Base-by-base conservation (phyloP, 2,888 invertebrate genomes). In the Scelioninae gen. 2 region DNA sequence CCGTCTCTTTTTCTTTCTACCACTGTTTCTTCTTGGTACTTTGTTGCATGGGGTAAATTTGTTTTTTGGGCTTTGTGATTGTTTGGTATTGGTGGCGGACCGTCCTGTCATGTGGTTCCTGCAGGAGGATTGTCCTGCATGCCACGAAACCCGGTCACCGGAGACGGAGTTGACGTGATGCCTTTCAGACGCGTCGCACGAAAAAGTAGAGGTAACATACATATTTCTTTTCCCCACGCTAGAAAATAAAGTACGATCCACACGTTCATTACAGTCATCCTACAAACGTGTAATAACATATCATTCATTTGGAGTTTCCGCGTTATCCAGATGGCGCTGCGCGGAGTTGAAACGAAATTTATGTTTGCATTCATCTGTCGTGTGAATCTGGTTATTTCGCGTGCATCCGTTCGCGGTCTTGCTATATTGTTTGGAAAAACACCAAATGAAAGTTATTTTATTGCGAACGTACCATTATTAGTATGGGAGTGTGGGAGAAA, bases 111-210 rank as follows among this genome's bases (percentile, higher is more conserved):
- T 80, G 79, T 75, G 75, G 79, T 78, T 78, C 77, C 78, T 80
- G 82, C 83, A 85, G 85, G 85, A 82, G 83, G 84, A 81, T 71
- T 68, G 41, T 68, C 74, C 78, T 83, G 84, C 80, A 81, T 90
- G 88, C 88, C 88, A 87, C 89, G 90, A 88, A 90, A 90, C 83
- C 90, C 90, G 80, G 90, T 90, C 87, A 90, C 90, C 81, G 90
- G 90, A 83, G 89, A 89, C 83, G 90, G 90, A 82, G 88, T 90
- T 84, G 83, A 84, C 82, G 83, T 90, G 86, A 88, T 87, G 86
- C 88, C 88, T 61, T 68, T 72, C 50, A 85, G 84, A 82, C 85
- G 85, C 82, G 83, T 79, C 82, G 80, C 81, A 82, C 82, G 84
- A 84, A 86, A 80, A 82, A 83, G 79, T 80, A 79, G 84, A 86